These are phyloP conservation scores for Heliconius nattereri DNA, from an alignment of 1,140 invertebrate genomes.

Conservation along the genomic window DNA sequence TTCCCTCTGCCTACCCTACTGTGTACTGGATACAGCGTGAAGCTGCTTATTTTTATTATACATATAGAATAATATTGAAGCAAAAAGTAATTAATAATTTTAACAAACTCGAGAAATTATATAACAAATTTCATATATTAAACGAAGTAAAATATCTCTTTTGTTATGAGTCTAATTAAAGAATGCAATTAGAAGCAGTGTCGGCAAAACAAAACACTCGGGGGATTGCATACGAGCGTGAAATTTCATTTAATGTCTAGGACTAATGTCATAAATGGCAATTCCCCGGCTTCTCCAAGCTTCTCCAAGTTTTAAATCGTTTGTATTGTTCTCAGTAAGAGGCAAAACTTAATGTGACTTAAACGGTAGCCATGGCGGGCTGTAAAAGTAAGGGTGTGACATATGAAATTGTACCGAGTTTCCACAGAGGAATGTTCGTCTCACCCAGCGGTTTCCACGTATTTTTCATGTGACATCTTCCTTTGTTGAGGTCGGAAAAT, in stretches of 20 bases:
- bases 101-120: not conserved
- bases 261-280: slow-evolving; percentile 75
- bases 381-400: slow-evolving; percentile 63
- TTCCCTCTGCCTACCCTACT: too few relatives aligned
- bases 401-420: slow-evolving; percentile 66
- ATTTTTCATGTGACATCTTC: slow-evolving; percentile 79
- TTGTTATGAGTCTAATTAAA: slow-evolving; percentile 47
- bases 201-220: slow-evolving; percentile 59
- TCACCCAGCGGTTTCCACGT: slow-evolving; percentile 59
- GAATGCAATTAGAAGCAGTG: slow-evolving; percentile 63
- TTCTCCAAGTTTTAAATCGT: slow-evolving; percentile 70
- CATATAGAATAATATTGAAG: too few relatives aligned
- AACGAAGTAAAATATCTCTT: not conserved
- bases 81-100: not conserved
- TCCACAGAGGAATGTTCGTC: slow-evolving; percentile 67
- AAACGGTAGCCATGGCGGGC: slow-evolving; percentile 60
- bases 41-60: too few relatives aligned
- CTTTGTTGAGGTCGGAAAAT: slow-evolving; percentile 79
- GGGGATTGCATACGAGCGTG: slow-evolving; percentile 60
- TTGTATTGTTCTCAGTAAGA: slow-evolving; percentile 65
- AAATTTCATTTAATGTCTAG: slow-evolving; percentile 71
- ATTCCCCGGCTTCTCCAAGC: slow-evolving; percentile 48
- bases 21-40: too few relatives aligned
- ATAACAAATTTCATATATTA: not conserved
- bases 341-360: slow-evolving; percentile 72